phyloP scores from a whole-genome alignment of 2,888 invertebrate genomes.

The Geophilus truncorum region DNA sequence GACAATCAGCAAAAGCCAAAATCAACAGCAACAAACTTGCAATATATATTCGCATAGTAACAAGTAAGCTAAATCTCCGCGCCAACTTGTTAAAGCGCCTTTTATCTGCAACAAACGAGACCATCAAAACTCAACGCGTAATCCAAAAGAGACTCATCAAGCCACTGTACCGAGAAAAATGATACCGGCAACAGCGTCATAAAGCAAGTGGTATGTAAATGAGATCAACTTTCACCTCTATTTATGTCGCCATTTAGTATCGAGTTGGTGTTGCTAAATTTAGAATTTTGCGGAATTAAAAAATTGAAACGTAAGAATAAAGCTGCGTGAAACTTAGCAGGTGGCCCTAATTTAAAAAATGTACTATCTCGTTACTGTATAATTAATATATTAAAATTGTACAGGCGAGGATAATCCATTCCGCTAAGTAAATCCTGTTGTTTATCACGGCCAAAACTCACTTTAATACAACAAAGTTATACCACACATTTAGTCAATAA shows the following conservation, averaged over 20 bases:
- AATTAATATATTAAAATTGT: not conserved
- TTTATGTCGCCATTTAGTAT: not conserved
- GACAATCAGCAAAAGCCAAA: not conserved
- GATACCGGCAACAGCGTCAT: not conserved
- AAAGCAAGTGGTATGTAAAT: not conserved
- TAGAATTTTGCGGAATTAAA: too few relatives aligned
- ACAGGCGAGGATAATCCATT: not conserved
- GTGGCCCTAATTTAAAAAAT: not conserved
- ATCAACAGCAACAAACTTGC: not conserved
- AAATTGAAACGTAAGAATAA: not conserved
- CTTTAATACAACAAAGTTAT: not conserved
- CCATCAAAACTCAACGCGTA: not conserved
- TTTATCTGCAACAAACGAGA: conserved; percentile 6
- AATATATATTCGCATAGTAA: too few relatives aligned
- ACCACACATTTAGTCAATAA: too few relatives aligned
- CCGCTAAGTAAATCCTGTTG: not conserved
- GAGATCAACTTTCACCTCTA: not conserved
- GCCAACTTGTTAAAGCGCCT: not conserved
- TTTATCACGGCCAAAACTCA: not conserved
- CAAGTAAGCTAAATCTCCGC: not conserved
- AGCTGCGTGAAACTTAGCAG: not conserved
- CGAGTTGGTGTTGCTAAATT: not conserved
- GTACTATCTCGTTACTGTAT: not conserved
- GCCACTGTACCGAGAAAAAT: not conserved
- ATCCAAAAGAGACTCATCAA: not conserved